Evolutionary conservation across 2,113 vertebrate species (phyloP).

Genomic region (Coryphaenoides rupestris): DNA sequence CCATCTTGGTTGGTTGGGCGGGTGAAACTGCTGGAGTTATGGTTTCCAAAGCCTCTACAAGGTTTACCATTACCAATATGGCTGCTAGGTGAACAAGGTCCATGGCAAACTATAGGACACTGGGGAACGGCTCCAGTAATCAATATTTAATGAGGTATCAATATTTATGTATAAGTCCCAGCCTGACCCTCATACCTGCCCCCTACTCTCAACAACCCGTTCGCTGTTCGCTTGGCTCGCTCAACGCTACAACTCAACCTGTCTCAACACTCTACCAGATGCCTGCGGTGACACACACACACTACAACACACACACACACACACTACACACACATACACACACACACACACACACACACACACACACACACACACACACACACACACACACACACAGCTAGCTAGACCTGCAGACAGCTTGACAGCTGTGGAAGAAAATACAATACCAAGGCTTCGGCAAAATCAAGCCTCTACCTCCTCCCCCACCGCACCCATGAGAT

Average conservation of each 20-base stretch:
- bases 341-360: constrained; percentile 32
- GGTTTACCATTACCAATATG: too few species aligned
- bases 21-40: too few species aligned
- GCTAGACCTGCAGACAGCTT: constrained; percentile 46
- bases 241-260: constrained; percentile 35
- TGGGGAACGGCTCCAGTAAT: too few species aligned
- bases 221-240: constrained; percentile 33
- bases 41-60: too few species aligned
- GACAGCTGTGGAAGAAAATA: constrained; percentile 52
- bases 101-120: too few species aligned
- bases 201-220: too few species aligned
- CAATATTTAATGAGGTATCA: too few species aligned
- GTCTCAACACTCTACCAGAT: constrained; percentile 13
- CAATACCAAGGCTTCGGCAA: constrained; percentile 21
- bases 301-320: constrained; percentile 31
- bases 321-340: constrained; percentile 33
- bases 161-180: too few species aligned
- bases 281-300: constrained; percentile 53
- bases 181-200: too few species aligned
- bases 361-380: constrained; percentile 32
- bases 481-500: constrained; percentile 19
- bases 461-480: constrained; percentile 43
- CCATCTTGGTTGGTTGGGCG: too few species aligned
- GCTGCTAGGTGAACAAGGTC: too few species aligned
- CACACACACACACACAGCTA: constrained; percentile 17